Percentiles rank a stretch among this genome's conserved stretches.
Evolutionary conservation across 37 sponge, comb jelly and placozoan species (phyloP).

Genomic region (Aplysina aerophoba): DNA sequence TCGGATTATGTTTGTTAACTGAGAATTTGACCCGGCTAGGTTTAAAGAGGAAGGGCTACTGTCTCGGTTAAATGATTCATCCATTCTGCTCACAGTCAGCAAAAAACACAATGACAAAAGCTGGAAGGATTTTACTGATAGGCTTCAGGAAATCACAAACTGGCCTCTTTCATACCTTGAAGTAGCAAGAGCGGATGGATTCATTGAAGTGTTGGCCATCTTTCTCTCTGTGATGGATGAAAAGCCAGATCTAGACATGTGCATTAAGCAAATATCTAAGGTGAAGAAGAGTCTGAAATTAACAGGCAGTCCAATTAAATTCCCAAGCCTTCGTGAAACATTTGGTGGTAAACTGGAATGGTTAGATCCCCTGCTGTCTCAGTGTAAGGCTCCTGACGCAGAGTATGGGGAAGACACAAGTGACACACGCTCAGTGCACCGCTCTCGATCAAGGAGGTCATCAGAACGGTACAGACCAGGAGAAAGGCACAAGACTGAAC

Average conservation of each 20-base stretch:
- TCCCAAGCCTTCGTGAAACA: too few relatives aligned
- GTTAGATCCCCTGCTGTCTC: too few relatives aligned
- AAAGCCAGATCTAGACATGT: background rate
- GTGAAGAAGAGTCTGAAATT: background rate
- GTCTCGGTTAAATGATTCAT: background rate
- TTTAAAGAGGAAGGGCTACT: background rate
- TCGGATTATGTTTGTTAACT: background rate
- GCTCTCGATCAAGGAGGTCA: too few relatives aligned
- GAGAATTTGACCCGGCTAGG: background rate
- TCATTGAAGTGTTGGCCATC: background rate
- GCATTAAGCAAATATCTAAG: background rate
- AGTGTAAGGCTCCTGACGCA: too few relatives aligned
- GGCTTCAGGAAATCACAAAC: background rate
- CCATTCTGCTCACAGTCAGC: background rate
- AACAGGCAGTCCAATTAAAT: background rate
- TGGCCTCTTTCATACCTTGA: background rate
- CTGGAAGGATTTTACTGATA: background rate
- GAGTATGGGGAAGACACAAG: too few relatives aligned
- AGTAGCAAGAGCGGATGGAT: background rate
- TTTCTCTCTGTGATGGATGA: background rate
- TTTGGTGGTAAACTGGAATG: background rate
- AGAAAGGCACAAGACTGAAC: background rate
- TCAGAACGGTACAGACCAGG: too few relatives aligned
- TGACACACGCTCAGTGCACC: too few relatives aligned
- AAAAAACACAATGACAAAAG: background rate